Conservation (phyloP, 2,113 vertebrate genomes). For the Felis catus region F.catus_Fca126_mat1.0 CM031417.1:53015001-53015500, state of each 20-base stretch:
- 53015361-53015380: not conserved
- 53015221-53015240: not conserved
- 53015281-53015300: not conserved
- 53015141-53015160: not conserved
- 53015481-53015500: not conserved
- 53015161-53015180: not conserved
- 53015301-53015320: not conserved
- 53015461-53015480: not conserved
- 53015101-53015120: not conserved
- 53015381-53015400: not conserved
- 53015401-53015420: not conserved
- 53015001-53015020: not conserved
- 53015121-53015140: not conserved
- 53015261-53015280: not conserved
- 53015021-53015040: not conserved
- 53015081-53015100: not conserved
- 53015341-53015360: not conserved
- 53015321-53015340: slow-evolving; percentile 7
- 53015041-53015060: not conserved
- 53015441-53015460: not conserved
- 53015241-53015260: not conserved
- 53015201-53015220: not conserved
- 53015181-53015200: not conserved
- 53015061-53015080: not conserved
- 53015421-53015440: not conserved